Percentiles rank a stretch among this genome's conserved stretches.
phyloP scores from a whole-genome alignment of 1,140 invertebrate genomes.

The Diuraphis noxia region DNA sequence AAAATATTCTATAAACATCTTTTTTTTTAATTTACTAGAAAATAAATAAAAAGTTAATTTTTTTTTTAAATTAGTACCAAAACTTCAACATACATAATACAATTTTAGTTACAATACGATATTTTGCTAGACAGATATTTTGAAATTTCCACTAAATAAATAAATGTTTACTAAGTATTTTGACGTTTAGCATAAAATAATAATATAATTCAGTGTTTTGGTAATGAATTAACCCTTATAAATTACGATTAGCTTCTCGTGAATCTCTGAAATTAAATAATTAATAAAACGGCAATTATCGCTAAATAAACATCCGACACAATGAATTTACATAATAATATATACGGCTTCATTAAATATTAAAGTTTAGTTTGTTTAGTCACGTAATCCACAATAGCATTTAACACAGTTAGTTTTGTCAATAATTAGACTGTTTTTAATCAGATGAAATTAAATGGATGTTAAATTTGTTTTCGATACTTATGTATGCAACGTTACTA shows the following conservation, averaged over 20 bases:
- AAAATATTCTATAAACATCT: no score
- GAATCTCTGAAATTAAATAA: slow-evolving; percentile 6
- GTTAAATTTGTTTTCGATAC: not conserved
- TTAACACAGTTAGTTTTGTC: slow-evolving; percentile 14
- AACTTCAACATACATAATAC: not conserved
- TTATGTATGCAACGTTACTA: not conserved
- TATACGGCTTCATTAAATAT: not conserved
- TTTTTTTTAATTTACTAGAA: no score
- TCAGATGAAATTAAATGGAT: not conserved
- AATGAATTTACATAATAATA: not conserved
- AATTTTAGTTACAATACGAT: not conserved
- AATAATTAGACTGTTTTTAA: not conserved
- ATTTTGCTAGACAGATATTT: not conserved
- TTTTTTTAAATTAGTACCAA: not conserved
- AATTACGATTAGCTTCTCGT: not conserved
- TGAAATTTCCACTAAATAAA: not conserved
- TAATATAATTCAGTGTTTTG: not conserved
- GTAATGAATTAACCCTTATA: not conserved
- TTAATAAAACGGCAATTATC: slow-evolving; percentile 24
- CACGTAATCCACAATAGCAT: not conserved
- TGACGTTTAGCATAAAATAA: not conserved
- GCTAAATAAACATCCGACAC: not conserved
- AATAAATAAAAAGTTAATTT: not conserved
- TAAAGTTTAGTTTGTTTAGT: slow-evolving; percentile 18
- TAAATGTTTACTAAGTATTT: not conserved